Percentiles rank a stretch among this genome's conserved stretches.
These are phyloP conservation scores for Nomada fabriciana DNA, from an alignment of 2,888 invertebrate species.

Conservation along the genomic window DNA sequence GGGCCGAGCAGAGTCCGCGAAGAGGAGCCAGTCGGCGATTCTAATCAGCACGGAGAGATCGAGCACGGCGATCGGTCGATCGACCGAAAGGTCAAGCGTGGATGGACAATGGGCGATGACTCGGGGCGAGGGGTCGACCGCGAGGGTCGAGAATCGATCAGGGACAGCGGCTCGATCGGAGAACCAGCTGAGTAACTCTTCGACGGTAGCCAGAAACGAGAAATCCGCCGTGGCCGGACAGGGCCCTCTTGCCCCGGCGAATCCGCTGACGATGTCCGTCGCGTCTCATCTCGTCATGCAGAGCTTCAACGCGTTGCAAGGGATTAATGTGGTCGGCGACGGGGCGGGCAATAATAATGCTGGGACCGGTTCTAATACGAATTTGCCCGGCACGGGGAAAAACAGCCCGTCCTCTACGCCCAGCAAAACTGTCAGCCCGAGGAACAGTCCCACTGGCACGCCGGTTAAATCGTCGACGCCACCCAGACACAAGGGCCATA, in stretches of 20 bases:
- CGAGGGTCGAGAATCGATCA: constrained; percentile 43
- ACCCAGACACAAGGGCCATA: constrained; percentile 26
- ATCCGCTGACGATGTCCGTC: constrained; percentile 74
- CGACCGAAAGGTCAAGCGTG: constrained; percentile 38
- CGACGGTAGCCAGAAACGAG: constrained; percentile 45
- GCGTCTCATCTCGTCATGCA: constrained; percentile 80
- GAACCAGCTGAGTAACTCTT: constrained; percentile 52
- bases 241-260: constrained; percentile 41
- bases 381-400: background rate
- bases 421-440: constrained; percentile 28
- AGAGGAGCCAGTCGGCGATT: constrained; percentile 60
- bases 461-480: constrained; percentile 49
- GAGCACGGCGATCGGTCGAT: constrained; percentile 8
- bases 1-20: constrained; percentile 59
- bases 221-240: constrained; percentile 32
- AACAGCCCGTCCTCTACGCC: constrained; percentile 43
- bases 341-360: background rate
- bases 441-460: constrained; percentile 37
- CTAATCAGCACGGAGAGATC: background rate
- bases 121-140: constrained; percentile 53
- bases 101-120: constrained; percentile 25
- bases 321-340: constrained; percentile 63
- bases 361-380: background rate
- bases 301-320: constrained; percentile 78
- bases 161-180: constrained; percentile 39